Base-by-base conservation (phyloP, 2,113 vertebrate species). In the Megaptera novaeangliae region DNA sequence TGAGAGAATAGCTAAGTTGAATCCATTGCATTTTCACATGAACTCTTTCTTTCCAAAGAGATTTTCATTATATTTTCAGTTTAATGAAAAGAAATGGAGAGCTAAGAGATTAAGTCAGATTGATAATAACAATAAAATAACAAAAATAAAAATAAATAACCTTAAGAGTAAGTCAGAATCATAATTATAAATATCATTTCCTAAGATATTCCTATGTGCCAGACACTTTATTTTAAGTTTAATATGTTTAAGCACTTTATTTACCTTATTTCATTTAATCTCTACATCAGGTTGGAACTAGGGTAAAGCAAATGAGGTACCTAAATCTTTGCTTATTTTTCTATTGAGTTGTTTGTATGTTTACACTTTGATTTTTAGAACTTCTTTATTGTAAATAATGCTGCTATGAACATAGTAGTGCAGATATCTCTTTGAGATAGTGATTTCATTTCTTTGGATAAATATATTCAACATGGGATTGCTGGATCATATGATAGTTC, bases 41-140 rank as follows among this genome's bases (percentile, higher is more conserved):
- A 74, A 77, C 5, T 12, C 92, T 94, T 88, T 92, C 57, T 84
- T 34, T 52, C 69, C n/a, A 63, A 94, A 96, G 41, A 20, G 39
- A 49, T 95, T 93, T 96, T 95, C 29, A n/a, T 57, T 96, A 6
- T 84, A 63, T 96, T 96, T 83, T 72, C 69, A 95, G 44, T 11
- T 52, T 91, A 85, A 81, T 71, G 69, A 89, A 68, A n/a, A 94
- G 59, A 90, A 64, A 66, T 46, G 12, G 23, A 96, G 77, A 96
- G 34, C 41, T 55, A 34, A 88, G 36, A 64, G 75, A 39, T 71
- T 49, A 66, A 59, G 85, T 72, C n/a, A 18, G 34, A 2, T 44
- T 44, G 77, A 87, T 14, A 39, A 66, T n/a, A 82, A 66, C 46
- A 75, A 41, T 23, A 86, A 92, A 75, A 63, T 25, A 49, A 80